These are phyloP conservation scores for Cotesia chilonis DNA, from an alignment of 1,140 invertebrate species.

Conservation along the genomic window DNA sequence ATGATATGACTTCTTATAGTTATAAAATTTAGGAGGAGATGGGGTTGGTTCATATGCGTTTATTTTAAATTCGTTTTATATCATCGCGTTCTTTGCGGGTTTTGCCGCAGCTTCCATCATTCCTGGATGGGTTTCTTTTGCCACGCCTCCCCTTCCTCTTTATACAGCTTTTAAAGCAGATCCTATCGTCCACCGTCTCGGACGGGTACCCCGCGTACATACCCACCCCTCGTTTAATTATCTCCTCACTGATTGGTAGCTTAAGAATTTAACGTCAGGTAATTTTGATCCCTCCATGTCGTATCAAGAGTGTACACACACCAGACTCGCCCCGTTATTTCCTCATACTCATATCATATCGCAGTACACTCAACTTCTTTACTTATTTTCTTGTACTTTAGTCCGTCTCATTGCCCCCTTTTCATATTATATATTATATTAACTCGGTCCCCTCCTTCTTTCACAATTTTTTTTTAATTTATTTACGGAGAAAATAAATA, in stretches of 20 bases:
- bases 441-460: constrained; percentile 2
- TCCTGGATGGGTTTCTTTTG: constrained; percentile 44
- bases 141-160: constrained; percentile 55
- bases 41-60: background rate
- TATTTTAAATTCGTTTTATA: constrained; percentile 42
- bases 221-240: constrained; percentile 63
- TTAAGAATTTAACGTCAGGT: constrained; percentile 60
- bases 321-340: background rate
- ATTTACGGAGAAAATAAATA: too few relatives aligned
- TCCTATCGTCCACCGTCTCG: constrained; percentile 53
- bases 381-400: background rate
- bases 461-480: background rate
- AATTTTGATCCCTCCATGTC: constrained; percentile 56
- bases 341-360: background rate
- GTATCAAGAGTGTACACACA: constrained; percentile 17
- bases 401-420: constrained; percentile 22
- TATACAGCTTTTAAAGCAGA: constrained; percentile 45
- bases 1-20: too few relatives aligned
- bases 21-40: background rate
- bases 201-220: constrained; percentile 34
- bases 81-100: constrained; percentile 45
- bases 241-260: constrained; percentile 62
- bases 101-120: constrained; percentile 59
- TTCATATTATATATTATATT: constrained; percentile 7
- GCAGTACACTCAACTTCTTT: too few relatives aligned